Evolutionary conservation across 2,797 vertebrate species (phyloP).

Genomic region (Chloroceryle amazona): DNA sequence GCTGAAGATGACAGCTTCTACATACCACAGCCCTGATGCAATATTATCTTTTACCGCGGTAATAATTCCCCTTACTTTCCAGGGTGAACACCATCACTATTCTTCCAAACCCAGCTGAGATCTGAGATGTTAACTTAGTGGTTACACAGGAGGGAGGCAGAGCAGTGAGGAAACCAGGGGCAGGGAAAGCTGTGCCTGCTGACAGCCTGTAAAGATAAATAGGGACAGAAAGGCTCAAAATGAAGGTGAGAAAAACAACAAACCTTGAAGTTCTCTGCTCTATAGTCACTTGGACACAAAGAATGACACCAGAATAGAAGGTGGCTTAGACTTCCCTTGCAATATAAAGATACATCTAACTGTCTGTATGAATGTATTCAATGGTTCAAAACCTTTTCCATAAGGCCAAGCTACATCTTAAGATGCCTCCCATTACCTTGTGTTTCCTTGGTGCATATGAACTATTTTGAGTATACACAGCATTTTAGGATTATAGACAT

Average conservation of each 20-base stretch:
- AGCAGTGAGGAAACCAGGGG: neutral
- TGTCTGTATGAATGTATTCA: neutral
- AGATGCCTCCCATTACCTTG: neutral
- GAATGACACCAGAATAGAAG: neutral
- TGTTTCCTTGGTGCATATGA: neutral
- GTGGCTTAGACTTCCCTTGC: neutral
- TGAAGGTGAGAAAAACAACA: neutral
- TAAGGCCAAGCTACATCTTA: neutral
- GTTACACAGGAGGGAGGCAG: neutral
- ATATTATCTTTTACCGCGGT: neutral
- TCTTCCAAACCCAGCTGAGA: neutral
- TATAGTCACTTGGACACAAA: neutral
- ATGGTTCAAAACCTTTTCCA: neutral
- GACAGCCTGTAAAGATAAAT: conserved; percentile 14
- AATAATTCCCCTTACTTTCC: neutral
- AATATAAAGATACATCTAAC: neutral
- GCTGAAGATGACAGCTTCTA: conserved; percentile 33
- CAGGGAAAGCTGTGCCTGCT: neutral
- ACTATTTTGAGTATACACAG: neutral
- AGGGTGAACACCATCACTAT: neutral
- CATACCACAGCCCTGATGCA: neutral
- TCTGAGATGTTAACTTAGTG: neutral
- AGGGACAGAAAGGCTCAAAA: conserved; percentile 1
- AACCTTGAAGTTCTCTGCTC: neutral
- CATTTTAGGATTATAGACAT: neutral